Conservation (phyloP, 2,797 vertebrate genomes). For the Galagoides demidoff region DNA sequence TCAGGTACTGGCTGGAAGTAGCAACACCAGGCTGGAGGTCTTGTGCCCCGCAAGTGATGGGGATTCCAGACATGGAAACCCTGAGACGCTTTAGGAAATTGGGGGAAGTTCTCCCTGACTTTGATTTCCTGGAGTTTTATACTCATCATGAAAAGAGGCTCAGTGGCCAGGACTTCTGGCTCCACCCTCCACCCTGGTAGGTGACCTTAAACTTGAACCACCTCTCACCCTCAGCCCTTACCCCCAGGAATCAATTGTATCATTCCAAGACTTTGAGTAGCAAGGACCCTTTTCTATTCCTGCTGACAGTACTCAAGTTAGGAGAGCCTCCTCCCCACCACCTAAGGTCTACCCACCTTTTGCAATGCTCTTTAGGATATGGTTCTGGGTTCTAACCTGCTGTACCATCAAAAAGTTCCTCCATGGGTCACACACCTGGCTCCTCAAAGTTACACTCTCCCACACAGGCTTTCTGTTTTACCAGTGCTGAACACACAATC, state of each 20-base stretch:
- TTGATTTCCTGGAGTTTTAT: background rate
- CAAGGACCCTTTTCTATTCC: background rate
- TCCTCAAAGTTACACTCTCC: background rate
- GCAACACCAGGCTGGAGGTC: background rate
- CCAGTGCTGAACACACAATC: background rate
- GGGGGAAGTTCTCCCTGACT: background rate
- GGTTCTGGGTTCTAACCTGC: background rate
- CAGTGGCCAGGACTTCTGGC: background rate
- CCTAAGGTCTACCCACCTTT: background rate
- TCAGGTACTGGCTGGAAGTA: background rate
- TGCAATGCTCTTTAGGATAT: conserved; percentile 11
- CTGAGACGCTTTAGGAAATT: background rate
- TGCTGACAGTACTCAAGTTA: background rate
- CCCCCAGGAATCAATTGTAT: background rate
- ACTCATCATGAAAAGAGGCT: background rate
- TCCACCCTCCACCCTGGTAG: background rate
- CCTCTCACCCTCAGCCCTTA: background rate
- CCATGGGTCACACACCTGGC: background rate
- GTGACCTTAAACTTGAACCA: background rate
- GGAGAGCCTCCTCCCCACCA: background rate
- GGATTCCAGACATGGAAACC: conserved; percentile 8
- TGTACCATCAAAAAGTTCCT: background rate
- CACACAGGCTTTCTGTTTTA: background rate
- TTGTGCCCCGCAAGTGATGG: background rate
- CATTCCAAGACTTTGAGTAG: background rate